Evolutionary conservation across 1,140 invertebrate species (phyloP).

Genomic region (Drosophila pruinosa): DNA sequence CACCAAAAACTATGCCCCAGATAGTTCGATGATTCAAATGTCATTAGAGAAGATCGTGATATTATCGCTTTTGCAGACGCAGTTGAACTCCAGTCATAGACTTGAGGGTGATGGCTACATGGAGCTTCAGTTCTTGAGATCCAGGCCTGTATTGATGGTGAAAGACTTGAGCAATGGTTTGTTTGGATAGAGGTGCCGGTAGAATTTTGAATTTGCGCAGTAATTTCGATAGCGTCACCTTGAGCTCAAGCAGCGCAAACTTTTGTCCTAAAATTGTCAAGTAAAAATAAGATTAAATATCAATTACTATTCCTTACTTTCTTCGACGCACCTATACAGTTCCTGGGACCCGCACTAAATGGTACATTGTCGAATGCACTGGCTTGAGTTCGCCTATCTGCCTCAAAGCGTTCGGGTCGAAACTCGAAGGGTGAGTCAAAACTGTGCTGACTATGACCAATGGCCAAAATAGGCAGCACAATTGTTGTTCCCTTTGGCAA

Average conservation of each 20-base stretch:
- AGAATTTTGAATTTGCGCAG: slow-evolving; percentile 65
- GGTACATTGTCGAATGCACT: slow-evolving; percentile 85
- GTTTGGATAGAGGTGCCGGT: slow-evolving; percentile 37
- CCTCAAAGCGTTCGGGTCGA: slow-evolving; percentile 89
- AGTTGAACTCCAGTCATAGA: slow-evolving; percentile 49
- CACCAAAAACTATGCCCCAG: too few relatives aligned
- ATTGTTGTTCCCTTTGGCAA: slow-evolving; percentile 51
- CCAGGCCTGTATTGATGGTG: slow-evolving; percentile 25
- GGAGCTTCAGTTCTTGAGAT: slow-evolving; percentile 36
- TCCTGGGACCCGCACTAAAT: slow-evolving; percentile 83
- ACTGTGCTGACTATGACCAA: slow-evolving; percentile 64
- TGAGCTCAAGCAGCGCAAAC: slow-evolving; percentile 83
- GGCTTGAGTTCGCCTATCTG: slow-evolving; percentile 70
- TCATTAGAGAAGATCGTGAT: neutral
- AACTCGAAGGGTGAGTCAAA: slow-evolving; percentile 90
- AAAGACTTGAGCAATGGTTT: slow-evolving; percentile 31
- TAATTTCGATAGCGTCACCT: slow-evolving; percentile 81
- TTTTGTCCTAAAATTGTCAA: slow-evolving; percentile 81
- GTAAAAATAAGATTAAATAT: neutral
- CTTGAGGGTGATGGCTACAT: slow-evolving; percentile 47
- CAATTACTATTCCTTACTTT: neutral
- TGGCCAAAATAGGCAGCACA: slow-evolving; percentile 34
- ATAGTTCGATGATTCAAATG: too few relatives aligned
- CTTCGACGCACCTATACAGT: slow-evolving; percentile 71
- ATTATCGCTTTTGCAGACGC: slow-evolving; percentile 21